These are phyloP conservation scores for Brenthis hecate DNA, from an alignment of 2,888 invertebrate genomes.

Conservation along the genomic window DNA sequence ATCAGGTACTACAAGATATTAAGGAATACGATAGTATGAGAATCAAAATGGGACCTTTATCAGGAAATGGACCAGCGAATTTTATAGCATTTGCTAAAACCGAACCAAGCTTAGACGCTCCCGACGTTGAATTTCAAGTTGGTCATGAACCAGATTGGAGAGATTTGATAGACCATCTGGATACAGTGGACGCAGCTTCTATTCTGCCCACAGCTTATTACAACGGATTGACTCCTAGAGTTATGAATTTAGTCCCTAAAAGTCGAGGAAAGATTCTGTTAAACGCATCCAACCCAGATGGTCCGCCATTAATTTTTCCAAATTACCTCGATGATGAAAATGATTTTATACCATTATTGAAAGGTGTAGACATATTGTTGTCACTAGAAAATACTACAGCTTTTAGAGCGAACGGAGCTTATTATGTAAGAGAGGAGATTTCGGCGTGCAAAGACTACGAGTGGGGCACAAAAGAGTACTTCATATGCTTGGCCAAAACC, in stretches of 20 bases:
- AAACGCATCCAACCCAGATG: slow-evolving; percentile 85
- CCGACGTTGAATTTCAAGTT: slow-evolving; percentile 85
- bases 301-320: slow-evolving; percentile 86
- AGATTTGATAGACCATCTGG: slow-evolving; percentile 80
- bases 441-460: slow-evolving; percentile 81
- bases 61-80: slow-evolving; percentile 79
- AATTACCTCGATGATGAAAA: slow-evolving; percentile 81
- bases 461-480: slow-evolving; percentile 85
- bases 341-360: slow-evolving; percentile 83
- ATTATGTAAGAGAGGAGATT: slow-evolving; percentile 76
- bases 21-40: slow-evolving; percentile 59
- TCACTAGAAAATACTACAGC: slow-evolving; percentile 80
- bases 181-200: slow-evolving; percentile 55
- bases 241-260: slow-evolving; percentile 82
- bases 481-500: slow-evolving; percentile 82
- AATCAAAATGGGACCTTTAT: slow-evolving; percentile 70
- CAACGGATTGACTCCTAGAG: slow-evolving; percentile 79
- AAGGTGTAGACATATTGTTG: slow-evolving; percentile 82
- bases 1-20: slow-evolving; percentile 64
- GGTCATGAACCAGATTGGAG: slow-evolving; percentile 67
- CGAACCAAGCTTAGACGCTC: slow-evolving; percentile 68
- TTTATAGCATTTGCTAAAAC: slow-evolving; percentile 82
- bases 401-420: slow-evolving; percentile 80
- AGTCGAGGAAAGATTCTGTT: slow-evolving; percentile 84
- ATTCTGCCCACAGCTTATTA: slow-evolving; percentile 82